phyloP scores from a whole-genome alignment of 2,888 invertebrate genomes.

The Tenodera sinensis region DNA sequence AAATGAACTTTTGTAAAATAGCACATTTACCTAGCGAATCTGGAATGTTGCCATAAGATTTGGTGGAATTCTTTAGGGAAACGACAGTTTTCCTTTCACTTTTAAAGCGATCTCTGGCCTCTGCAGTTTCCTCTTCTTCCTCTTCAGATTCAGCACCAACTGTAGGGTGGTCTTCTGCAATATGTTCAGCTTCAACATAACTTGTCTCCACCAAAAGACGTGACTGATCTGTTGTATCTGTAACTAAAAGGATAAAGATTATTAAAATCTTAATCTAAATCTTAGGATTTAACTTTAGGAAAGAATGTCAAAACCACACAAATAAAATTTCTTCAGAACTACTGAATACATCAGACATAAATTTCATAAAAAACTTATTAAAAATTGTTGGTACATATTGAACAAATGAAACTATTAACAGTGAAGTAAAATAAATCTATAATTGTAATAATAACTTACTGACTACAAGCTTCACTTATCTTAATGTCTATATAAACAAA shows the following conservation, averaged over 20 bases:
- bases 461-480: too few species aligned
- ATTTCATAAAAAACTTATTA: too few species aligned
- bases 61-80: constrained; percentile 19
- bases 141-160: constrained; percentile 28
- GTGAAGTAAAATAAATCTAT: too few species aligned
- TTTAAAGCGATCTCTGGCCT: constrained; percentile 35
- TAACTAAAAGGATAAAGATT: background rate
- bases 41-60: constrained; percentile 27
- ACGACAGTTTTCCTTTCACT: constrained; percentile 34
- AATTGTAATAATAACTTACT: too few species aligned
- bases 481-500: too few species aligned
- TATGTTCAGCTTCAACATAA: background rate
- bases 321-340: too few species aligned
- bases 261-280: background rate
- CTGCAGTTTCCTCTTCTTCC: constrained; percentile 33
- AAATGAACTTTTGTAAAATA: background rate
- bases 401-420: too few species aligned
- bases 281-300: too few species aligned
- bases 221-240: background rate
- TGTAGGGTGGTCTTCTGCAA: background rate
- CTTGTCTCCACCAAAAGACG: background rate
- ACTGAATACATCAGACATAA: too few species aligned
- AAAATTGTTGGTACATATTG: too few species aligned
- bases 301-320: too few species aligned
- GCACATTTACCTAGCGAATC: constrained; percentile 24